Conservation (phyloP, 2,113 vertebrate species). For the Rallus limicola region DNA sequence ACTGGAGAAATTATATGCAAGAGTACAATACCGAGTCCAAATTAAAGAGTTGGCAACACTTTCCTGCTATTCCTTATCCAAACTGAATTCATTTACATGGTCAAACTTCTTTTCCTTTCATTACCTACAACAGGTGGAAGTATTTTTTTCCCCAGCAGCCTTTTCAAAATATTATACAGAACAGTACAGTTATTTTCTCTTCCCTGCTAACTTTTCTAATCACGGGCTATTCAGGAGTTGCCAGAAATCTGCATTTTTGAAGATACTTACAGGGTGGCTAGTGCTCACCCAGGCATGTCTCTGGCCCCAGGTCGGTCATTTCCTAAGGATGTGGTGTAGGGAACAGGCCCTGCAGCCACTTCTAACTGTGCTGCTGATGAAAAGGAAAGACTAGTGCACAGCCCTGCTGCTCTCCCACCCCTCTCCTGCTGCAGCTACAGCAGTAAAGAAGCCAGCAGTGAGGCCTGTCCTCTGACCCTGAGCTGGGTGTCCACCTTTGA, state of each 20-base stretch:
- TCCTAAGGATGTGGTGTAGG: background rate
- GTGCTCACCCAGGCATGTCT: background rate
- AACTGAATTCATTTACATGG: background rate
- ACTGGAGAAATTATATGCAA: background rate
- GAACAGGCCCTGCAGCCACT: background rate
- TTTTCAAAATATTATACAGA: background rate
- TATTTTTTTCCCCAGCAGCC: background rate
- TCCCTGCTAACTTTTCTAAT: background rate
- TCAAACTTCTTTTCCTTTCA: background rate
- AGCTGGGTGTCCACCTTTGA: background rate
- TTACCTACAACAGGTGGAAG: background rate
- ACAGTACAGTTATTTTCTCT: background rate
- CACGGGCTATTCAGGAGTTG: background rate
- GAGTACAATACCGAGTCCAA: background rate
- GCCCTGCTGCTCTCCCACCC: background rate
- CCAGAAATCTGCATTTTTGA: background rate
- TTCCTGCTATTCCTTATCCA: background rate
- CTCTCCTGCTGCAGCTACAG: background rate
- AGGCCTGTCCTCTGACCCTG: background rate
- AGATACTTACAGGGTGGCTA: background rate
- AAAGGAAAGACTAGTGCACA: accelerated
- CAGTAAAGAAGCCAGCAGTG: no score
- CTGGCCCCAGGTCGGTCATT: background rate
- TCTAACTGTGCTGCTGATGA: background rate
- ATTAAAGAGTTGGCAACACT: background rate